phyloP scores from a whole-genome alignment of 2,888 invertebrate genomes.

The Pristionchus arcanus region DNA sequence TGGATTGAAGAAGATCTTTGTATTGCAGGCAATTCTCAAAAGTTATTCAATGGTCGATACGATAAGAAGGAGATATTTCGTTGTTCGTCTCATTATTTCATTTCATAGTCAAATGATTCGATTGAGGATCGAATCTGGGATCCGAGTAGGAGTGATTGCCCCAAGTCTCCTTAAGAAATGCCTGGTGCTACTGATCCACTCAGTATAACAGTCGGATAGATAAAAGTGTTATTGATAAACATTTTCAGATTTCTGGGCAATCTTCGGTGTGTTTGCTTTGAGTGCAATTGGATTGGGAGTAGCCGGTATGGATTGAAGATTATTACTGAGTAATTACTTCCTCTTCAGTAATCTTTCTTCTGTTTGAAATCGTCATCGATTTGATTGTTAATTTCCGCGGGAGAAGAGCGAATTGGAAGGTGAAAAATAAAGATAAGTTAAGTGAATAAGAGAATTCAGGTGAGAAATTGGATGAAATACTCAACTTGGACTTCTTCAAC shows the following conservation, averaged over 20 bases:
- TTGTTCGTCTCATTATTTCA: neutral
- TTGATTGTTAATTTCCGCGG: neutral
- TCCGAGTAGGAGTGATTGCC: constrained; percentile 14
- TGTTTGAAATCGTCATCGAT: neutral
- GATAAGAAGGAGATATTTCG: constrained; percentile 7
- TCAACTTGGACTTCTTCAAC: constrained; percentile 7
- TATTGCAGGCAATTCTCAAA: constrained; percentile 36
- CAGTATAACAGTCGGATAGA: neutral
- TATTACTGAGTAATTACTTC: neutral
- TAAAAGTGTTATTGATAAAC: too few species aligned
- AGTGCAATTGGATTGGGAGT: constrained; percentile 1
- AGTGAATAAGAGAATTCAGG: neutral
- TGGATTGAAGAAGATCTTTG: neutral
- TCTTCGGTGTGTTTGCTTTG: constrained; percentile 19
- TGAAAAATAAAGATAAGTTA: neutral
- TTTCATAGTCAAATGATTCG: neutral
- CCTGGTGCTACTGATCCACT: constrained; percentile 39
- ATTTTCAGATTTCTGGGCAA: constrained; percentile 40
- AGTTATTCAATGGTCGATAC: constrained; percentile 43
- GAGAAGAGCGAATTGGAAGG: constrained; percentile 32
- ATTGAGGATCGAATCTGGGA: constrained; percentile 1
- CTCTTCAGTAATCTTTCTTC: constrained; percentile 20
- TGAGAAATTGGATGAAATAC: constrained; percentile 20
- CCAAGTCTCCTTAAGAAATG: neutral
- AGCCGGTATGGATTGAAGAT: neutral